phyloP scores from a whole-genome alignment of 1,140 invertebrate genomes.

The Asbolus verrucosus region DNA sequence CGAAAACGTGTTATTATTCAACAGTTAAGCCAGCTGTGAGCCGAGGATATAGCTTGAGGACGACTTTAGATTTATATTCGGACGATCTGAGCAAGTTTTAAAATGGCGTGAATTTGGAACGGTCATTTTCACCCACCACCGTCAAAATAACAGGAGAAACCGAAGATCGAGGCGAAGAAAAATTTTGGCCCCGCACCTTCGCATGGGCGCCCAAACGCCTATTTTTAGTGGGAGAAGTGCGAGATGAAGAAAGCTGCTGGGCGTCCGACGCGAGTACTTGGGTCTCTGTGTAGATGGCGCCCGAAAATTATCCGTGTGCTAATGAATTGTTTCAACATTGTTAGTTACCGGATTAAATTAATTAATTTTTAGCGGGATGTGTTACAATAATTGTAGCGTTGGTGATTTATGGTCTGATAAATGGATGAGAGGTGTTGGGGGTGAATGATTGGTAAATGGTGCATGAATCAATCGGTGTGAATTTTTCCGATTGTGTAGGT shows the following conservation, averaged over 20 bases:
- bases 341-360: slow-evolving; percentile 7
- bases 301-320: slow-evolving; percentile 17
- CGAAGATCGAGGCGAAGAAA: too few relatives aligned
- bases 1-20: neutral
- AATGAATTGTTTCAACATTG: slow-evolving; percentile 32
- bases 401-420: neutral
- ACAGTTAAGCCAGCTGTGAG: too few relatives aligned
- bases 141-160: too few relatives aligned
- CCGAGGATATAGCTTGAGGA: too few relatives aligned
- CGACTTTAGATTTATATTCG: too few relatives aligned
- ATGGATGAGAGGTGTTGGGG: too few relatives aligned
- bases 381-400: neutral
- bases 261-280: neutral
- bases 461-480: too few relatives aligned
- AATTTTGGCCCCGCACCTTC: neutral
- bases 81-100: too few relatives aligned
- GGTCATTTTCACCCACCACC: too few relatives aligned
- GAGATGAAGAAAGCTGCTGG: slow-evolving; percentile 28
- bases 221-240: slow-evolving; percentile 19
- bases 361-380: slow-evolving; percentile 19
- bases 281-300: slow-evolving; percentile 18
- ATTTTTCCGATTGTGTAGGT: too few relatives aligned
- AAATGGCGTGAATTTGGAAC: too few relatives aligned
- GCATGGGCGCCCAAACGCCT: slow-evolving; percentile 8
- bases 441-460: too few relatives aligned